Evolutionary conservation across 2,113 vertebrate genomes (phyloP), one percentile per base, ranked within the genome.

Genomic region (Gasterosteus aculeatus): DNA sequence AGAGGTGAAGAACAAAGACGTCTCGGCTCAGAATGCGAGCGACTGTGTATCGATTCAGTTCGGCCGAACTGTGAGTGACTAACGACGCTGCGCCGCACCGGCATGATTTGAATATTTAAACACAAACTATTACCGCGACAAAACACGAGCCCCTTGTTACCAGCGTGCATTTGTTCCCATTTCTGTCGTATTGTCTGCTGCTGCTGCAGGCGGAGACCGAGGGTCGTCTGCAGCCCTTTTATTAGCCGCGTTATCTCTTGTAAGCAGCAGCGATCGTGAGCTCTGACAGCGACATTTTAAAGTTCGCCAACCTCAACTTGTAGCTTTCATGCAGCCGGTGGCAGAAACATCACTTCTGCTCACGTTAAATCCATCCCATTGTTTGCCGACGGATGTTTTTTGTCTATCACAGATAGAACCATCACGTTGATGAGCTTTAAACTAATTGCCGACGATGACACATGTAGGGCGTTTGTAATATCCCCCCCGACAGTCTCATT

Each of bases 371-470:
- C 3, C 57, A 51, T 57, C 38, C 46, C 22, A 59, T 68, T 82
- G 57, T 81, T 79, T 80, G 61, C 72, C 15, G 66, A 56, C 67
- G 46, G n/a, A 67, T 75, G 74, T 77, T 85, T 84, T 76, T 54
- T 5, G 35, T 38, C 70, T 62, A 15, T 77, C 66, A 64, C 75
- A 86, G 87, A 86, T 88, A 33, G 90, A 85, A 60, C 70, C 29
- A 67, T 54, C 54, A 76, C 78, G 78, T 38, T 6, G 59, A 82
- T 79, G 54, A 72, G 63, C 69, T 71, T 61, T 75, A 39, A 62
- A 79, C 69, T 85, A 84, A 88, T 82, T 77, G 81, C 69, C 72
- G 73, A 64, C 71, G 71, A 87, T 83, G 80, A 83, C 72, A 84
- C 77, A 66, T 76, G 82, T 65, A 38, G 58, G 46, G 46, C 1